phyloP scores from a whole-genome alignment of 1,140 invertebrate species.

The Oedothorax gibbosus region DNA sequence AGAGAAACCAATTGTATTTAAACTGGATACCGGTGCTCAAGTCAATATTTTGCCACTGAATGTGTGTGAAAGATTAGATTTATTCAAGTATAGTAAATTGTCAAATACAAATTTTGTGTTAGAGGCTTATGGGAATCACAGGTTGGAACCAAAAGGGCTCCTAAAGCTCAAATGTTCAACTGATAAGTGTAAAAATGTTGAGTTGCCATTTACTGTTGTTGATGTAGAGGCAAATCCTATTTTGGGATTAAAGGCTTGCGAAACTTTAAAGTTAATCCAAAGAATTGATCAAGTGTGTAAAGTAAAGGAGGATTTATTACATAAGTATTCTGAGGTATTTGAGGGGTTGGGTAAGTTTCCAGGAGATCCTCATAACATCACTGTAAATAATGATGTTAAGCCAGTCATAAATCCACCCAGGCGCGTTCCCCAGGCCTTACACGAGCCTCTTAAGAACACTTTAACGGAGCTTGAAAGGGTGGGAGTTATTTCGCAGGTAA shows the following conservation, averaged over 20 bases:
- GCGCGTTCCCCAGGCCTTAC: conserved; percentile 48
- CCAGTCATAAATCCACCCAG: conserved; percentile 42
- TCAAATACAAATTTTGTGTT: conserved; percentile 16
- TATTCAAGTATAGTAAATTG: background rate
- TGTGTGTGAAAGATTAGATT: background rate
- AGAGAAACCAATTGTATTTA: conserved; percentile 12
- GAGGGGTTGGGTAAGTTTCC: conserved; percentile 18
- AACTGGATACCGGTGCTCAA: conserved; percentile 33
- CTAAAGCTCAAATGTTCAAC: conserved; percentile 21
- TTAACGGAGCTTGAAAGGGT: conserved; percentile 60
- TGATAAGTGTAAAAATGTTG: background rate
- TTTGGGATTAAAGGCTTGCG: background rate
- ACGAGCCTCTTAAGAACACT: conserved; percentile 49
- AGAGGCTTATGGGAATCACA: conserved; percentile 16
- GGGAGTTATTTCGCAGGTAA: conserved; percentile 65
- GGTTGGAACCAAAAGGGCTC: conserved; percentile 12
- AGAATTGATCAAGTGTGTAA: background rate
- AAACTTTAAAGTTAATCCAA: conserved; percentile 27
- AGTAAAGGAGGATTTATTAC: background rate
- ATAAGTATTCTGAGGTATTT: conserved; percentile 23
- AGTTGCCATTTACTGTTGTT: conserved; percentile 35
- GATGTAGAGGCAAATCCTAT: conserved; percentile 15
- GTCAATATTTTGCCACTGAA: conserved; percentile 23
- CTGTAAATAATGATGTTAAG: conserved; percentile 18
- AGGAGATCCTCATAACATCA: conserved; percentile 20